Evolutionary conservation across 2,888 invertebrate species (phyloP), one percentile per base, ranked within the genome.

Genomic region (Oscheius sp.): DNA sequence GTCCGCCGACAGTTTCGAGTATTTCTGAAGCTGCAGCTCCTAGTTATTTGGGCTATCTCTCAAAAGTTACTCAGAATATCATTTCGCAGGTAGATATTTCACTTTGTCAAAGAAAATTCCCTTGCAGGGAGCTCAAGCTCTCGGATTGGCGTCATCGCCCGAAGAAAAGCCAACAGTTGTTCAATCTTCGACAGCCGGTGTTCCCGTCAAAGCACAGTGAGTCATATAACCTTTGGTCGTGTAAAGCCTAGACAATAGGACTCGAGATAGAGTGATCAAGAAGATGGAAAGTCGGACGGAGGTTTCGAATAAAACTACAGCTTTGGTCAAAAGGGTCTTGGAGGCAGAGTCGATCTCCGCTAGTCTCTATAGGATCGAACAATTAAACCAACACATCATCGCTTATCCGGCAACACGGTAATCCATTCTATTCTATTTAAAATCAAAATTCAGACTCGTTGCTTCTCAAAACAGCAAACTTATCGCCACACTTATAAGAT

Each of bases 341-440:
- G 20, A 67, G 1, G 72, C 83, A 0, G 78, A 82, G 65, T 76
- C 80, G 3, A 39, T 69, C 5, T 45, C 67, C 5, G 76, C 81
- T 3, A 48, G 65, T 25, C 45, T 78, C 20, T 34, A 70, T 33
- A 66, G 79, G 3, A 74, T 80, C 6, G 74, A 73, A 12, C 78
- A 83, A 27, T 74, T 84, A 23, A 74, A 70, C 46, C 69, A 72
- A 0, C 84, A 84, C 52, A 71, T 84, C n/a, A 72, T 80, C 69
- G 66, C 70, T 6, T 84, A 64, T 65, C 84, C 84, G 12, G 79
- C 82, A 10, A 82, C 80, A 10, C 57, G 84, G 33, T 65, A 6
- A 6, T 34, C 37, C 37, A 12, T 12, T 34, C 5, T n/a, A 3
- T 33, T 12, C 20, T 37, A 23, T 23, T 20, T 58, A 20, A 45